Base-by-base conservation (phyloP, 1,140 invertebrate genomes). In the Apis dorsata region DNA sequence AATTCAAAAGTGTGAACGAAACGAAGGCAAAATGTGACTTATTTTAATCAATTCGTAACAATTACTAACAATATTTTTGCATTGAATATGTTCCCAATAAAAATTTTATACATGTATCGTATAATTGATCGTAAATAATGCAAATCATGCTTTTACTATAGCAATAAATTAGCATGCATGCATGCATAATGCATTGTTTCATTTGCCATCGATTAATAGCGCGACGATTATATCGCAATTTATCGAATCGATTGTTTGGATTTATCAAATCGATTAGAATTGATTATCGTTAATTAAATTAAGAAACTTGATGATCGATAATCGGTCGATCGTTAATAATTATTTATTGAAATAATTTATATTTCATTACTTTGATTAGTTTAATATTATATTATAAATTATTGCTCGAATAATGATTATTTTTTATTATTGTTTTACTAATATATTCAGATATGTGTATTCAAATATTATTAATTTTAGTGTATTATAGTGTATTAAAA, bases 291-390 rank as follows among this genome's bases (percentile, higher is more conserved):
- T 60, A 28, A 49, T 24, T 24, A 21, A 63, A 17, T 44, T 7
- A 44, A 44, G 34, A 44, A 15, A 59, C 49, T 71, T 17, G 49
- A 72, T 19, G 19, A 57, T 74, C 28, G 28, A 24, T 74, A 68
- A 68, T 78, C 53, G 21, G 44, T 49, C 17, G 12, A 73, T 59
- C 55, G 57, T 13, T 60, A 74, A 34, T 59, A 24, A 13, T 7
- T n/a, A n/a, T 10, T 76, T 53, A 44, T 13, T 2, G 21, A 69
- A 68, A 17, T 78, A 69, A 78, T 78, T 34, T 21, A 57, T n/a
- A 51, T 24, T 70, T 60, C 66, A 34, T 24, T 70, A 66, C 55
- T 65, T 59, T 19, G 2, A 69, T 69, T 49, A 69, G 53, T n/a
- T 69, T 49, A 17, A 15, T 59, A 28, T 55, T 21, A 19, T 15